These are phyloP conservation scores for Sorex maritimensis DNA, from an alignment of 2,797 vertebrate genomes.

Conservation along the genomic window DNA sequence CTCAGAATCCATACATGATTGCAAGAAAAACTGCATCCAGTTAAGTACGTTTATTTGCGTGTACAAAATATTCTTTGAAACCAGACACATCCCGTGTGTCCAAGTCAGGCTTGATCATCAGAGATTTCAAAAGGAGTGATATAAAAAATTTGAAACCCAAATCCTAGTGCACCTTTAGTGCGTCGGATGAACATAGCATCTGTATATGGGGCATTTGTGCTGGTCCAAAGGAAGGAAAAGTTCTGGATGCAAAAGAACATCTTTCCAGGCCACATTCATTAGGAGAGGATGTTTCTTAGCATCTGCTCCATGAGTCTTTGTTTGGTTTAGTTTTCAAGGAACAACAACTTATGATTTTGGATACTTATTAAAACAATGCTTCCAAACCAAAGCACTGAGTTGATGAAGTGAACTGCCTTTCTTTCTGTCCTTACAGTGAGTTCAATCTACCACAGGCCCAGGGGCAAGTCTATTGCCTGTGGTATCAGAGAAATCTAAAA, in stretches of 20 bases:
- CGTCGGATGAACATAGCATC: constrained; percentile 99
- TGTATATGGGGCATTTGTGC: constrained; percentile 99
- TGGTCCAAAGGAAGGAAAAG: constrained; percentile 98
- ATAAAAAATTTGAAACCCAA: constrained; percentile 98
- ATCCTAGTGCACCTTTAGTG: constrained; percentile 97
- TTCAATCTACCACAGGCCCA: constrained; percentile 98
- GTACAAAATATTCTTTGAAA: constrained; percentile 98
- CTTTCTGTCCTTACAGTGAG: constrained; percentile 98
- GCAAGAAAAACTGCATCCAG: constrained; percentile 98
- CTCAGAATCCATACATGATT: constrained; percentile 98
- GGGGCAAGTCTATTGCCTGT: constrained; percentile 99
- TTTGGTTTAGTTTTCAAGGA: constrained; percentile 99
- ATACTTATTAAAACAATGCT: constrained; percentile 98
- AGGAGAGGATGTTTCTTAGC: constrained; percentile 99
- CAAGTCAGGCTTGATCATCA: constrained; percentile 96
- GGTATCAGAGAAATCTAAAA: constrained; percentile 98
- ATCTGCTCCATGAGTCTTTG: constrained; percentile 97
- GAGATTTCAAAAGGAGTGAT: constrained; percentile 99
- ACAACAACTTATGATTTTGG: constrained; percentile 99
- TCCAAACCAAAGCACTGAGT: constrained; percentile 99
- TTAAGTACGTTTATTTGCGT: constrained; percentile 98
- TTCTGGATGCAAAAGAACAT: constrained; percentile 98
- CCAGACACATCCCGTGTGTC: constrained; percentile 99
- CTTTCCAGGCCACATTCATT: constrained; percentile 98
- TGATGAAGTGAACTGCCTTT: constrained; percentile 98